A percentile compares a stretch with the other conserved stretches of the same genome.
Conservation (phyloP, 2,113 vertebrate genomes). For the Patagioenas fasciata region DNA sequence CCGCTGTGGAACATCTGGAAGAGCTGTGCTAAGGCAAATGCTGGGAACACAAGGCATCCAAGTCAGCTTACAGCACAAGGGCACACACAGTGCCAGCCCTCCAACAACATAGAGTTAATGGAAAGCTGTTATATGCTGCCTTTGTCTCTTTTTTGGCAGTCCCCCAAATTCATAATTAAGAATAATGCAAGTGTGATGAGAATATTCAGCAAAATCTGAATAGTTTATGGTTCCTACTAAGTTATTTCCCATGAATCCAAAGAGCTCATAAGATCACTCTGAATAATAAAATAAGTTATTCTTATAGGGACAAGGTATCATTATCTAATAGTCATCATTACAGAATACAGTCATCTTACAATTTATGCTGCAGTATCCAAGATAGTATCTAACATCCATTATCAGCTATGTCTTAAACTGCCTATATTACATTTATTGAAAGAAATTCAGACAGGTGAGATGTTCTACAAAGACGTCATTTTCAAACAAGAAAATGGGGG, state of each 20-base stretch:
- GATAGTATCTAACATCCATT: slow-evolving; percentile 42
- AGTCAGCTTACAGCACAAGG: neutral
- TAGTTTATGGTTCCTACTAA: slow-evolving; percentile 34
- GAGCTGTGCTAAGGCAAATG: neutral
- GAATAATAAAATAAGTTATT: slow-evolving; percentile 59
- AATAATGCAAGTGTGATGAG: neutral
- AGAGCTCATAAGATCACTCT: slow-evolving; percentile 39
- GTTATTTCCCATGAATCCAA: neutral
- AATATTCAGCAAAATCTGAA: slow-evolving; percentile 53
- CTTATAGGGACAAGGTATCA: slow-evolving; percentile 37
- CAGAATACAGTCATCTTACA: slow-evolving; percentile 9
- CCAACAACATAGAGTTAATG: neutral
- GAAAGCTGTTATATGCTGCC: neutral
- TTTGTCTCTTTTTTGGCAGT: neutral
- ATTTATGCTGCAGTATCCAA: slow-evolving; percentile 27
- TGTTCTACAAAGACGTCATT: slow-evolving; percentile 8
- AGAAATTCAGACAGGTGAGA: slow-evolving; percentile 37
- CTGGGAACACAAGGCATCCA: neutral
- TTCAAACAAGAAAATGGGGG: slow-evolving; percentile 15
- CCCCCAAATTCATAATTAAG: slow-evolving; percentile 9
- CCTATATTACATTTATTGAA: slow-evolving; percentile 14
- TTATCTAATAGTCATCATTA: slow-evolving; percentile 50
- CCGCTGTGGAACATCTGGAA: neutral
- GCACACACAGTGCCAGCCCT: neutral
- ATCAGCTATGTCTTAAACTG: slow-evolving; percentile 24